phyloP scores from a whole-genome alignment of 1,140 invertebrate species.

The Vollenhovia emeryi region DNA sequence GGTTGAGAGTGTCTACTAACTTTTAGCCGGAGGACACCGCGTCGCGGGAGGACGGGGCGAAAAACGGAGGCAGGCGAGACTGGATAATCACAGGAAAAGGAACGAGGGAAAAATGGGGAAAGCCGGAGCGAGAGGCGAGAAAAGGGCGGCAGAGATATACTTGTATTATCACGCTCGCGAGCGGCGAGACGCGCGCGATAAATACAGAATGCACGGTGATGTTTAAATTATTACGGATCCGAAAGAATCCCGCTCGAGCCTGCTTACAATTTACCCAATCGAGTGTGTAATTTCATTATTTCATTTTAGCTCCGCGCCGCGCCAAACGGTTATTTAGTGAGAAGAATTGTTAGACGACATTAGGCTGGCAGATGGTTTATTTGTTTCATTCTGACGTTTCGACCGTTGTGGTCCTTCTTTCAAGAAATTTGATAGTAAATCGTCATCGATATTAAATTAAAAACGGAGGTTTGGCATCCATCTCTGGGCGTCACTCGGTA shows the following conservation, averaged over 20 bases:
- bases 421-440: too few species aligned
- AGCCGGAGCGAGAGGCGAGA: neutral
- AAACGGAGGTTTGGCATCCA: too few species aligned
- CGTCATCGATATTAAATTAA: too few species aligned
- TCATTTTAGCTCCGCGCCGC: neutral
- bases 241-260: neutral
- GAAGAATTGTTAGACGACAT: too few species aligned
- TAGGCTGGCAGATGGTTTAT: too few species aligned
- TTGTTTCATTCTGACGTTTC: too few species aligned
- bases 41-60: neutral
- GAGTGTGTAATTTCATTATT: neutral
- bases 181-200: neutral
- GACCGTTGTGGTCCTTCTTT: too few species aligned
- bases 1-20: constrained; percentile 51
- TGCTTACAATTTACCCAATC: neutral
- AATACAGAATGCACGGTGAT: neutral
- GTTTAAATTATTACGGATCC: neutral
- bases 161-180: constrained; percentile 10
- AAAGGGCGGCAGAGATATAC: neutral
- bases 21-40: constrained; percentile 60
- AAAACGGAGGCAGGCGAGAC: constrained; percentile 40
- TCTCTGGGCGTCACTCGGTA: too few species aligned
- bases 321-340: neutral
- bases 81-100: constrained; percentile 39
- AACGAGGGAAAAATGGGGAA: constrained; percentile 13